Conservation (phyloP, 2,888 invertebrate species). For the Drosophila borealis region DNA sequence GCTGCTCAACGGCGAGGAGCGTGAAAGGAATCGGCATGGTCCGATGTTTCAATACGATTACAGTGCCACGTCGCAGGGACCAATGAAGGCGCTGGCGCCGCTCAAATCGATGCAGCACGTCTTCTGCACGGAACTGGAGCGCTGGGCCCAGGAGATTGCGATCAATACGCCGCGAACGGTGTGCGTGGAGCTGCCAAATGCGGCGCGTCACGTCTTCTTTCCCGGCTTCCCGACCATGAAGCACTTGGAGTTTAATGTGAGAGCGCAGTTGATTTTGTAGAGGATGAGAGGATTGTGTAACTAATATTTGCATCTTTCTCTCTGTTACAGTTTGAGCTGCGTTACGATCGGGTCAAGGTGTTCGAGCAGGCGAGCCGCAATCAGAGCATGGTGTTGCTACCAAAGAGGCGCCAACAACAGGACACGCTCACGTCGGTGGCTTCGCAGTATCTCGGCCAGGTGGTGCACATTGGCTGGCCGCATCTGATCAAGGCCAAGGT, state of each 20-base stretch:
- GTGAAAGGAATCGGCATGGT: constrained; percentile 92
- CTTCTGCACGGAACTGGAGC: constrained; percentile 73
- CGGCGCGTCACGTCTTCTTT: constrained; percentile 86
- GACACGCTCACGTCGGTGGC: constrained; percentile 86
- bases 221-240: constrained; percentile 97
- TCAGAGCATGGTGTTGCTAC: constrained; percentile 92
- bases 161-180: constrained; percentile 60
- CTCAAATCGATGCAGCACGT: constrained; percentile 86
- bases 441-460: constrained; percentile 89
- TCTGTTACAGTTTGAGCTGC: constrained; percentile 87
- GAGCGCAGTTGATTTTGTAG: constrained; percentile 43
- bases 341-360: constrained; percentile 91
- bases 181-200: constrained; percentile 72
- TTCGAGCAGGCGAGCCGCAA: constrained; percentile 94
- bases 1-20: constrained; percentile 89
- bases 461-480: constrained; percentile 95
- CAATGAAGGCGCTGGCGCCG: constrained; percentile 86
- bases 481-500: constrained; percentile 94
- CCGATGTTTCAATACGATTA: constrained; percentile 93
- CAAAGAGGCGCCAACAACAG: constrained; percentile 85
- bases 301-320: no score
- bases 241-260: constrained; percentile 91
- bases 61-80: constrained; percentile 87
- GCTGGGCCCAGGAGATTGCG: constrained; percentile 75
- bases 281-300: no score